Evolutionary conservation across 2,113 vertebrate species (phyloP), one percentile per base, ranked within the genome.

Genomic region (Capreolus pygargus): DNA sequence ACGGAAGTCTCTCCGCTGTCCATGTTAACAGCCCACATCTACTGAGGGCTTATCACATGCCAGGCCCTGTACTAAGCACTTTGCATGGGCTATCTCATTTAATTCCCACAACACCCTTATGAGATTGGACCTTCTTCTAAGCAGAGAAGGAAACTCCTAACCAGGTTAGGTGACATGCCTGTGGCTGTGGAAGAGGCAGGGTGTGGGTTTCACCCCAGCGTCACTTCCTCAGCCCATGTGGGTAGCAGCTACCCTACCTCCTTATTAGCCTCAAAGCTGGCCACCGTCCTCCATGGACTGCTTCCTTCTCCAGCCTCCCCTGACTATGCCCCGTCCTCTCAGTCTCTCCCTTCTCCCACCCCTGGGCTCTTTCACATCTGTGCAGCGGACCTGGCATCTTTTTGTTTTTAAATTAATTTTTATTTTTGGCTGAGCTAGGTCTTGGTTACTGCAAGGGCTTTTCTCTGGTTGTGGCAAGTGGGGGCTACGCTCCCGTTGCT

Each of bases 311-410:
- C 17, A 6, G 28, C 45, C 19, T 39, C 89, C 54, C 57, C 92
- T 21, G 8, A 57, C 43, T 7, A 16, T 0, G 33, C 55, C 36
- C n/a, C 0, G 0, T 58, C 16, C 19, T 52, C 28, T 25, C 21
- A 23, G 14, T 39, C 50, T 54, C 9, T 54, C 61, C 6, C 4
- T 54, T 86, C 43, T 70, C 74, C 47, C 52, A 39, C 0, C n/a
- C 10, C 17, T 27, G 84, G 33, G 81, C 47, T 39, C 54, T 90
- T 96, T 58, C 1, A 1, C 1, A 0, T 33, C 61, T 19, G 6
- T n/a, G 39, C 23, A 2, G 58, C 14, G 36, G 17, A 82, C 50
- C 9, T 61, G 27, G 57, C 50, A 13, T 43, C 82, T 43, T n/a
- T 43, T 43, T 43, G 21, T 76, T 43, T 43, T 43, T 13, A 76